A percentile compares a stretch with the other conserved stretches of the same genome.
Evolutionary conservation across 2,797 vertebrate genomes (phyloP).

Genomic region (Acrocephalus scirpaceus): DNA sequence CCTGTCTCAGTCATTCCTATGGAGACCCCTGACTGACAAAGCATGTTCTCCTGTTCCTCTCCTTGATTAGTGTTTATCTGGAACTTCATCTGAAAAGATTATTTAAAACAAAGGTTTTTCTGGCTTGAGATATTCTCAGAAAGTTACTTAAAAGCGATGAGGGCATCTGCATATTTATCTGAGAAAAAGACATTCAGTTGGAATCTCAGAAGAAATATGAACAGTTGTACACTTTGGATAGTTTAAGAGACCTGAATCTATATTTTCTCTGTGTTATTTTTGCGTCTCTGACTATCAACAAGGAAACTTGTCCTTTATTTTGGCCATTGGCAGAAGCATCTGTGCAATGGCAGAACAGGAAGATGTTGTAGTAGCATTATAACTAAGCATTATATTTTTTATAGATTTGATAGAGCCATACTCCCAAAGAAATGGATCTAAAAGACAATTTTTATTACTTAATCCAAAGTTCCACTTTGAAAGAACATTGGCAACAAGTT

Average conservation of each 20-base stretch:
- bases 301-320: neutral
- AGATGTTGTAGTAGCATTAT: neutral
- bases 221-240: accelerated
- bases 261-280: neutral
- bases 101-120: neutral
- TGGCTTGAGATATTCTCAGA: neutral
- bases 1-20: neutral
- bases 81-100: neutral
- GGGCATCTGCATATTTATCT: neutral
- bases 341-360: neutral
- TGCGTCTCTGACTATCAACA: neutral
- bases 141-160: neutral
- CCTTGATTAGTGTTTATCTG: neutral
- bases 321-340: neutral
- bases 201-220: neutral
- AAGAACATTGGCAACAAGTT: neutral
- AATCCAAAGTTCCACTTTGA: neutral
- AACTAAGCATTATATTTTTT: neutral
- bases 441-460: neutral
- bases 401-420: accelerated
- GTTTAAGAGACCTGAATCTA: neutral
- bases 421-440: neutral
- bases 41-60: accelerated
- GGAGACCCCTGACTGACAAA: neutral
- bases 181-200: neutral